Evolutionary conservation across 1,140 invertebrate species (phyloP).

Genomic region (Drosophila lini): DNA sequence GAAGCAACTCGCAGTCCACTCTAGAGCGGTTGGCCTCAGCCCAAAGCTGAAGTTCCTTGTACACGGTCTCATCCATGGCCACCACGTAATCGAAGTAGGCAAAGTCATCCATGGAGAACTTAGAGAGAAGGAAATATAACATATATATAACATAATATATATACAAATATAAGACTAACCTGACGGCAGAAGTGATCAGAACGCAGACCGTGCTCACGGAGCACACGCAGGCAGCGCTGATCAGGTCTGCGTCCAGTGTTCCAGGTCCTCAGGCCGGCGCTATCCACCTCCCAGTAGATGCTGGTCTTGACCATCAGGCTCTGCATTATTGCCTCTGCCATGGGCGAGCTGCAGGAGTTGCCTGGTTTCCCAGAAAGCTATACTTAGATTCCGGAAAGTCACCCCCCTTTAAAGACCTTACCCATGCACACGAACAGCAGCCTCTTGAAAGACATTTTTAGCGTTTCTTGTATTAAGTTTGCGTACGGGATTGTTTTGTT

Average conservation of each 20-base stretch:
- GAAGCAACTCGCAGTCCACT: conserved; percentile 9
- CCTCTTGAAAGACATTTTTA: conserved; percentile 55
- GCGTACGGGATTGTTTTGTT: not conserved
- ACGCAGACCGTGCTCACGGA: conserved; percentile 60
- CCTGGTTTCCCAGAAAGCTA: conserved; percentile 12
- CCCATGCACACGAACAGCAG: conserved; percentile 70
- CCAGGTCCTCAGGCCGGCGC: conserved; percentile 64
- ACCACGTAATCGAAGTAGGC: conserved; percentile 64
- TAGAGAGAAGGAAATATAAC: too few species aligned
- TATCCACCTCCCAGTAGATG: conserved; percentile 73
- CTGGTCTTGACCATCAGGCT: conserved; percentile 69
- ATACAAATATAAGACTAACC: conserved; percentile 1
- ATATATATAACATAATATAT: not conserved
- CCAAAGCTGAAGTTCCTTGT: conserved; percentile 63
- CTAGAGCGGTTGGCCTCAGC: conserved; percentile 5
- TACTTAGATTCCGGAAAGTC: not conserved
- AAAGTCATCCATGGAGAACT: conserved; percentile 58
- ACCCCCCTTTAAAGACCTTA: not conserved
- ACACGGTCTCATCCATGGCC: conserved; percentile 55
- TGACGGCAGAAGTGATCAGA: conserved; percentile 65
- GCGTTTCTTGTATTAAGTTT: not conserved
- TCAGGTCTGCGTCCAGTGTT: conserved; percentile 66
- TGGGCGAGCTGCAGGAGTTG: conserved; percentile 69
- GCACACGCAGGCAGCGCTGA: conserved; percentile 40
- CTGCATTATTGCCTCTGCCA: conserved; percentile 72